Evolutionary conservation across 2,797 vertebrate genomes (phyloP).

Genomic region (Sebastes variabilis): DNA sequence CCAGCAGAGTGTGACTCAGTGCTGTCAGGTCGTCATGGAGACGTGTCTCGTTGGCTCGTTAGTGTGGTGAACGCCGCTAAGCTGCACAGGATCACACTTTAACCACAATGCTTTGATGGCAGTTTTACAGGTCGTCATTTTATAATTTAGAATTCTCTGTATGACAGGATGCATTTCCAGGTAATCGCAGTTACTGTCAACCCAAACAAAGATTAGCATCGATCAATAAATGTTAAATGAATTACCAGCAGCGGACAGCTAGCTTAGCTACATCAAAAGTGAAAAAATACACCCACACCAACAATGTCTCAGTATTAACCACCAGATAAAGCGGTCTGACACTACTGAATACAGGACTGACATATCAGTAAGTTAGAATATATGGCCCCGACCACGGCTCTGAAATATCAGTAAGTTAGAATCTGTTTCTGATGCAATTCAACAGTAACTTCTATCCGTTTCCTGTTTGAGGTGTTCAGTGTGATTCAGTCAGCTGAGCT

Average conservation of each 20-base stretch:
- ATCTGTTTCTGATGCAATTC: neutral
- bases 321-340: neutral
- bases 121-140: neutral
- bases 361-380: too few relatives aligned
- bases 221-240: neutral
- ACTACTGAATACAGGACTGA: too few relatives aligned
- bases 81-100: constrained; percentile 9
- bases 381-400: too few relatives aligned
- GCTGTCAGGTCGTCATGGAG: neutral
- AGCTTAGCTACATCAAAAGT: neutral
- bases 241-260: neutral
- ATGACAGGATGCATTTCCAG: neutral
- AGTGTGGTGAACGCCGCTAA: neutral
- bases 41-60: neutral
- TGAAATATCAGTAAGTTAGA: too few relatives aligned
- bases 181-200: neutral
- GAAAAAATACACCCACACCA: neutral
- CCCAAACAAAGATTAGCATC: neutral
- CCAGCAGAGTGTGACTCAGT: neutral
- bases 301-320: neutral
- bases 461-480: neutral
- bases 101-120: constrained; percentile 23
- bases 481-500: neutral
- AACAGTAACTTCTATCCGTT: neutral
- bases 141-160: neutral